Evolutionary conservation across 2,888 invertebrate species (phyloP).

Genomic region (Atherix ibis): DNA sequence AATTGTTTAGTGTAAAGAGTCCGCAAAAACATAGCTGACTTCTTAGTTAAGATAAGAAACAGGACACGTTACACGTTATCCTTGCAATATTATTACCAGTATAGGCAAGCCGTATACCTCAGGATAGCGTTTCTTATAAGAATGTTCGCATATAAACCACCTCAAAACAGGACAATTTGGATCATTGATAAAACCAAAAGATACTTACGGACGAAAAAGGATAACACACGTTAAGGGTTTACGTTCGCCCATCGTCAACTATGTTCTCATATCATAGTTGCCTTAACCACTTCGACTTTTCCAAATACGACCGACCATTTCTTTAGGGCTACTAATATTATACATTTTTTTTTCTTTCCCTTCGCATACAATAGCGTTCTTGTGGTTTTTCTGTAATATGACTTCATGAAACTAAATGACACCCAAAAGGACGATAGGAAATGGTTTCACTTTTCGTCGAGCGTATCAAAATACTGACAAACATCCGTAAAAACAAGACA

Average conservation of each 20-base stretch:
- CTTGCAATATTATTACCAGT: constrained; percentile 10
- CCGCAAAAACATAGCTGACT: constrained; percentile 1
- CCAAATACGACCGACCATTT: too few species aligned
- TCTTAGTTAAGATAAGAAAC: constrained; percentile 11
- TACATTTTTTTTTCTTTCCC: too few species aligned
- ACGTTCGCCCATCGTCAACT: too few species aligned
- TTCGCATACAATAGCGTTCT: too few species aligned
- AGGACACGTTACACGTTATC: constrained; percentile 12
- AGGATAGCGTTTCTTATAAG: constrained; percentile 7
- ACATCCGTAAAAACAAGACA: too few species aligned
- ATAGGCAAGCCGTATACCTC: constrained; percentile 7
- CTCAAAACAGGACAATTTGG: constrained; percentile 11
- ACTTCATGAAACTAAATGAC: constrained; percentile 5
- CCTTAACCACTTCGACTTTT: too few species aligned
- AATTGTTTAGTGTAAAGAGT: constrained; percentile 11
- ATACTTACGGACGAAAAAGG: constrained; percentile 5
- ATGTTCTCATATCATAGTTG: too few species aligned
- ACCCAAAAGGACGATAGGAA: constrained; percentile 9
- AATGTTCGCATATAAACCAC: constrained; percentile 10
- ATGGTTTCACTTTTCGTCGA: constrained; percentile 9
- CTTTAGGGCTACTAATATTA: too few species aligned
- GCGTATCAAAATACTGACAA: too few species aligned
- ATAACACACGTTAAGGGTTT: neutral
- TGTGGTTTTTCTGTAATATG: too few species aligned
- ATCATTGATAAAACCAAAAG: constrained; percentile 11